These are phyloP conservation scores for Aplysia californica DNA, from an alignment of 1,140 invertebrate genomes.

Conservation along the genomic window DNA sequence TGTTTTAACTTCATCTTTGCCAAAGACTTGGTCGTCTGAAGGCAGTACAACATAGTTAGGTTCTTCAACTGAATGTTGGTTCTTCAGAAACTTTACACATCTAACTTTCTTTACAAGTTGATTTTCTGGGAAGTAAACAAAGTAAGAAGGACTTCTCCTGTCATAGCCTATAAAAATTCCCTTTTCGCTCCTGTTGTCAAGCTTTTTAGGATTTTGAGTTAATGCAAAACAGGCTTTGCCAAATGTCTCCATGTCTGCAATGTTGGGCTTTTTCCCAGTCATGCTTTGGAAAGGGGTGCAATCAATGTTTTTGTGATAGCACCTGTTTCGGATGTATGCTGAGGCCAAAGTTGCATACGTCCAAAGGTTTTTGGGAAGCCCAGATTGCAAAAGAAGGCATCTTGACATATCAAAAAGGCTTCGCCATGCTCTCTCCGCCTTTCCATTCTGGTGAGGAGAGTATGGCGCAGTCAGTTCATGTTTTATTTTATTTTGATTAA, in stretches of 20 bases:
- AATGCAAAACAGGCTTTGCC: conserved; percentile 30
- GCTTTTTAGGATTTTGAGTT: conserved; percentile 31
- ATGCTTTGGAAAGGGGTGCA: conserved; percentile 10
- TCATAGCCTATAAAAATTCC: conserved; percentile 41
- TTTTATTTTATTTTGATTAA: conserved; percentile 4
- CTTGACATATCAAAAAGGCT: conserved; percentile 27
- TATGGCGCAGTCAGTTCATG: conserved; percentile 5
- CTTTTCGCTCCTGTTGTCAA: conserved; percentile 32
- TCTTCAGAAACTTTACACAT: conserved; percentile 29
- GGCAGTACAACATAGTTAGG: not conserved
- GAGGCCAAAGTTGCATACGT: conserved; percentile 43
- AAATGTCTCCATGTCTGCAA: conserved; percentile 29
- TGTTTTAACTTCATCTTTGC: not conserved
- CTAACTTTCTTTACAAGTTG: conserved; percentile 19
- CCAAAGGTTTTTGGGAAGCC: conserved; percentile 43
- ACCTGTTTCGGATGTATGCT: conserved; percentile 38
- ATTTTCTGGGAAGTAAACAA: conserved; percentile 31
- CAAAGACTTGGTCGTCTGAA: not conserved
- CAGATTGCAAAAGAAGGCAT: conserved; percentile 32
- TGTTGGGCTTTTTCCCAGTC: conserved; percentile 21
- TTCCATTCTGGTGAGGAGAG: conserved; percentile 33
- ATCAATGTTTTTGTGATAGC: conserved; percentile 12
- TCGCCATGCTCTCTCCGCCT: conserved; percentile 19
- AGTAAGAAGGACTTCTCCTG: conserved; percentile 28
- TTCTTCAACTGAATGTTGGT: not conserved